These are phyloP conservation scores for Sebastes kiyomatsui DNA, from an alignment of 2,797 vertebrate species.

Conservation along the genomic window DNA sequence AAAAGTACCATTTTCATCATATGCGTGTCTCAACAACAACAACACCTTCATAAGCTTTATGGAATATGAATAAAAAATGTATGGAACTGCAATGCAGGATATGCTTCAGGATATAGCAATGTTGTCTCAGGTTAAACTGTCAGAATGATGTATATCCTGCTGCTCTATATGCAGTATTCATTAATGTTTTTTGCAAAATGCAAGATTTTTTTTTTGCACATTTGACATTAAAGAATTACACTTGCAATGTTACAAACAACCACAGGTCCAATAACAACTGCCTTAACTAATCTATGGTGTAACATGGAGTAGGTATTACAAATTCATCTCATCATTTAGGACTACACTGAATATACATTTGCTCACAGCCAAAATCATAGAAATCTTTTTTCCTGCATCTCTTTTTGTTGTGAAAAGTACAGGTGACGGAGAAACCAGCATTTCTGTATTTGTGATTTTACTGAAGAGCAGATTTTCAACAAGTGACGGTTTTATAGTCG, in stretches of 20 bases:
- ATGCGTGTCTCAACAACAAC: not conserved
- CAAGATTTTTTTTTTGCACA: not conserved
- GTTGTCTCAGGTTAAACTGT: not conserved
- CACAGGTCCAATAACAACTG: not conserved
- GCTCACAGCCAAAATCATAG: too few relatives aligned
- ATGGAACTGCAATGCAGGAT: not conserved
- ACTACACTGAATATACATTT: not conserved
- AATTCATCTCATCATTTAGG: not conserved
- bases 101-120: not conserved
- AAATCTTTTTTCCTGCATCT: too few relatives aligned
- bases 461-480: too few relatives aligned
- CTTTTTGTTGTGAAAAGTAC: too few relatives aligned
- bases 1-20: not conserved
- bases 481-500: too few relatives aligned
- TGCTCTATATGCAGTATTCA: too few relatives aligned
- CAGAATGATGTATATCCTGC: too few relatives aligned
- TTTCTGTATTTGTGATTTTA: too few relatives aligned
- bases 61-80: not conserved
- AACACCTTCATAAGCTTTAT: not conserved
- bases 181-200: too few relatives aligned
- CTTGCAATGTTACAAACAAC: too few relatives aligned
- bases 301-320: not conserved
- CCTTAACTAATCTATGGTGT: not conserved
- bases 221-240: not conserved
- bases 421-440: too few relatives aligned